phyloP scores from a whole-genome alignment of 1,140 invertebrate genomes.

The Thalassaphorura encarpata region DNA sequence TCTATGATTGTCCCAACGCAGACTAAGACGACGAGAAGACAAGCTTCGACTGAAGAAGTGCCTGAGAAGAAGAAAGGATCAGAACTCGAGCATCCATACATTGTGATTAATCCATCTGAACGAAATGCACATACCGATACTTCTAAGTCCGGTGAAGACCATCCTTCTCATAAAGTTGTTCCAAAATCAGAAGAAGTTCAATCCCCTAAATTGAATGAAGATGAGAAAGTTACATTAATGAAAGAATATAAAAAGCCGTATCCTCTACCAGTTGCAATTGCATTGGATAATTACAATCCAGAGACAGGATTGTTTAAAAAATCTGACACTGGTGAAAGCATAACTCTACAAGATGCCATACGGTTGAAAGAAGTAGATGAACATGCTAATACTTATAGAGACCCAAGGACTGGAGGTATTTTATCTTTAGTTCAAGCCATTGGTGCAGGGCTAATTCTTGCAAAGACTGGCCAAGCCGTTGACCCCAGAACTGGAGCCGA shows the following conservation, averaged over 20 bases:
- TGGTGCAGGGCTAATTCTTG: slow-evolving; percentile 64
- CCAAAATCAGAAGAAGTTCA: too few relatives aligned
- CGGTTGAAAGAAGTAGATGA: slow-evolving; percentile 61
- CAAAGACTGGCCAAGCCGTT: slow-evolving; percentile 61
- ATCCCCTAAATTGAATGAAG: too few relatives aligned
- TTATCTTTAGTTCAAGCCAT: slow-evolving; percentile 73
- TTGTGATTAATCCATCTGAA: too few relatives aligned
- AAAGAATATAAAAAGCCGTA: slow-evolving; percentile 51
- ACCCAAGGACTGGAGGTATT: slow-evolving; percentile 63
- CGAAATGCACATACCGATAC: too few relatives aligned
- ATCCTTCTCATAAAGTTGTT: too few relatives aligned
- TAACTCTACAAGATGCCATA: slow-evolving; percentile 71
- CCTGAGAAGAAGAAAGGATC: slow-evolving; percentile 9
- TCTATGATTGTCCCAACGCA: too few relatives aligned
- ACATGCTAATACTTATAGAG: slow-evolving; percentile 66
- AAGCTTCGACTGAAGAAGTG: slow-evolving; percentile 1
- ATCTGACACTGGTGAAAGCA: slow-evolving; percentile 55
- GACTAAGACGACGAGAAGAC: too few relatives aligned
- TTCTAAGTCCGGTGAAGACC: too few relatives aligned
- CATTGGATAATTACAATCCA: slow-evolving; percentile 67
- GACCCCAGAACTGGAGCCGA: slow-evolving; percentile 63
- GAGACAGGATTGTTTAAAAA: slow-evolving; percentile 56
- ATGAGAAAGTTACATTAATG: too few relatives aligned
- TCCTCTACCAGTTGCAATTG: slow-evolving; percentile 74
- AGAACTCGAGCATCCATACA: too few relatives aligned